A percentile compares a stretch with the other conserved stretches of the same genome.
Evolutionary conservation across 2,888 invertebrate species (phyloP).

Genomic region (Dolichopus griseipennis): DNA sequence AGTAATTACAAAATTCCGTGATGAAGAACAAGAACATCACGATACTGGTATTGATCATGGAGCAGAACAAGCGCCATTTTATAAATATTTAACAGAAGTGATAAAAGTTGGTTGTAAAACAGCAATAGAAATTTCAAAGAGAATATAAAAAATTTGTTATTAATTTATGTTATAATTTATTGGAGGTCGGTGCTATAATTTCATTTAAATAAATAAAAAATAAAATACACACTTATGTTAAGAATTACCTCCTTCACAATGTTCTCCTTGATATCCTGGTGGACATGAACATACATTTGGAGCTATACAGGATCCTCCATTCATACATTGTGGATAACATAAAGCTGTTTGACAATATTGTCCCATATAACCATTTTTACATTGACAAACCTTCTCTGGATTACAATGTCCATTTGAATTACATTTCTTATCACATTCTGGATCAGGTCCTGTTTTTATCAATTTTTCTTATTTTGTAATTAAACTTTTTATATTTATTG

Average conservation of each 20-base stretch:
- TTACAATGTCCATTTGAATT: conserved; percentile 79
- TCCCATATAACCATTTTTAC: conserved; percentile 84
- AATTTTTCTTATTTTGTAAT: neutral
- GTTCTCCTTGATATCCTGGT: conserved; percentile 80
- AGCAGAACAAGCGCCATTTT: conserved; percentile 91
- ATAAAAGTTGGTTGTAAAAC: conserved; percentile 89
- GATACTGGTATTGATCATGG: conserved; percentile 88
- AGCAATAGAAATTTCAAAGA: conserved; percentile 89
- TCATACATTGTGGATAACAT: conserved; percentile 88
- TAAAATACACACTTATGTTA: neutral
- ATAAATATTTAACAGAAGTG: conserved; percentile 67
- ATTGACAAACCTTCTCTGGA: conserved; percentile 74
- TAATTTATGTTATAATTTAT: neutral
- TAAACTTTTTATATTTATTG: neutral
- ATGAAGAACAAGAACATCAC: conserved; percentile 97
- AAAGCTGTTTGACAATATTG: conserved; percentile 81
- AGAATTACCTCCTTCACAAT: conserved; percentile 76
- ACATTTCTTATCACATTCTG: conserved; percentile 80
- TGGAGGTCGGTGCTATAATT: too few relatives aligned
- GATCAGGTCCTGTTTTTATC: conserved; percentile 62
- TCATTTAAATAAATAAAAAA: too few relatives aligned
- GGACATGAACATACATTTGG: conserved; percentile 84
- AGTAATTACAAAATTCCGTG: conserved; percentile 80
- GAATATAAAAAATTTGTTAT: conserved; percentile 48
- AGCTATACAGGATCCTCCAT: conserved; percentile 76